Percentiles rank a stretch among this genome's conserved stretches.
These are phyloP conservation scores for Temnothorax curvispinosus DNA, from an alignment of 1,140 invertebrate genomes.

Conservation along the genomic window DNA sequence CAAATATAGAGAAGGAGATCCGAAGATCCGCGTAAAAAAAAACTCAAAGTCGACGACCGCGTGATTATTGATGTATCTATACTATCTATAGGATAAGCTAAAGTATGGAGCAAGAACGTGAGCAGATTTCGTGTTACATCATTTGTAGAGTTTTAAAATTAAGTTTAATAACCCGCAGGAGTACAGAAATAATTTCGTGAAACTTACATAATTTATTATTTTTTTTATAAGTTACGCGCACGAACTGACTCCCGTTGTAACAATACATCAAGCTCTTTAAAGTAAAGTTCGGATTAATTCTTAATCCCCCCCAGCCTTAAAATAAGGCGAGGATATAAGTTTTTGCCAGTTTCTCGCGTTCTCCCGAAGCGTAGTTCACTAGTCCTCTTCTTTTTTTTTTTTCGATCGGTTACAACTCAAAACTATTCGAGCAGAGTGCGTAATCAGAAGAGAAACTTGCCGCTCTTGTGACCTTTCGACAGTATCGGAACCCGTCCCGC, in stretches of 20 bases:
- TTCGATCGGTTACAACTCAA: neutral
- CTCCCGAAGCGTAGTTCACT: neutral
- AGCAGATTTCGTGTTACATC: neutral
- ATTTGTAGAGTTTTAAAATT: neutral
- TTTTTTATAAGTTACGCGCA: neutral
- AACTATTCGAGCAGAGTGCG: neutral
- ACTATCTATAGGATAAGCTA: neutral
- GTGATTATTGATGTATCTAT: neutral
- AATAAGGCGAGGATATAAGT: neutral
- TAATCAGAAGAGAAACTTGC: constrained; percentile 40
- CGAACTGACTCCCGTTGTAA: neutral
- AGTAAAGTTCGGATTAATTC: neutral
- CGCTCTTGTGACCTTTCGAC: constrained; percentile 24
- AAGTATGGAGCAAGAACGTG: neutral
- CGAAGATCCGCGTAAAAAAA: neutral
- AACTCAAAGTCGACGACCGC: neutral
- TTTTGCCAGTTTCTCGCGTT: neutral
- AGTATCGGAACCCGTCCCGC: neutral
- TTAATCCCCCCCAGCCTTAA: neutral
- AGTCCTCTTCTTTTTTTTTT: neutral
- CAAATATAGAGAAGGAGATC: constrained; percentile 48
- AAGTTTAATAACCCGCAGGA: neutral
- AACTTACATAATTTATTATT: neutral
- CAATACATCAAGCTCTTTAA: neutral
- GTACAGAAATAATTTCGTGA: neutral